Percentiles rank a stretch among this genome's conserved stretches.
phyloP scores from a whole-genome alignment of 1,140 invertebrate genomes.

The Saxidomus purpurata region DNA sequence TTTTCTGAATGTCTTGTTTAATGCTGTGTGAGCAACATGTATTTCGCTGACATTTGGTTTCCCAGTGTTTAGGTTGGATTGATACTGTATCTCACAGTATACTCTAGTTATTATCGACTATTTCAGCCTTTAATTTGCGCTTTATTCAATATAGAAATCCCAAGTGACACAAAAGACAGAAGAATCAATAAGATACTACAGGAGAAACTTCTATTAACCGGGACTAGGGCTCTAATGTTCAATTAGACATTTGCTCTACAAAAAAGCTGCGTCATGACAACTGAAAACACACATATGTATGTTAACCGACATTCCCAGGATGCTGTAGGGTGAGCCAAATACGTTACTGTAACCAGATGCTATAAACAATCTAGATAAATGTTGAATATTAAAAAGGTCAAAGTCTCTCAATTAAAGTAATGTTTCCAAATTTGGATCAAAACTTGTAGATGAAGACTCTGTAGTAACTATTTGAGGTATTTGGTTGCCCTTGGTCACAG shows the following conservation, averaged over 20 bases:
- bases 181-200: conserved; percentile 26
- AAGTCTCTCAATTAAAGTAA: too few species aligned
- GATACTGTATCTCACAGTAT: neutral
- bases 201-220: neutral
- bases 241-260: neutral
- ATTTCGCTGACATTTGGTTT: too few species aligned
- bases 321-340: too few species aligned
- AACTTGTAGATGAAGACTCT: too few species aligned
- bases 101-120: conserved; percentile 36
- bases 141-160: conserved; percentile 47
- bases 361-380: too few species aligned
- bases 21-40: too few species aligned
- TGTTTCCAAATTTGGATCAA: too few species aligned
- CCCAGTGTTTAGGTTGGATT: neutral
- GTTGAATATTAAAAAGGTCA: too few species aligned
- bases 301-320: neutral
- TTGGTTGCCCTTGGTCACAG: too few species aligned
- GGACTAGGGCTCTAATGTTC: conserved; percentile 7
- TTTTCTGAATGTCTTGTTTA: too few species aligned
- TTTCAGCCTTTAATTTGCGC: conserved; percentile 39
- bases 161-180: conserved; percentile 28
- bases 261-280: neutral
- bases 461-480: too few species aligned
- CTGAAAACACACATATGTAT: neutral
- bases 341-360: too few species aligned